phyloP scores from a whole-genome alignment of 2,797 vertebrate genomes.

The Acanthurus leucopareius region DNA sequence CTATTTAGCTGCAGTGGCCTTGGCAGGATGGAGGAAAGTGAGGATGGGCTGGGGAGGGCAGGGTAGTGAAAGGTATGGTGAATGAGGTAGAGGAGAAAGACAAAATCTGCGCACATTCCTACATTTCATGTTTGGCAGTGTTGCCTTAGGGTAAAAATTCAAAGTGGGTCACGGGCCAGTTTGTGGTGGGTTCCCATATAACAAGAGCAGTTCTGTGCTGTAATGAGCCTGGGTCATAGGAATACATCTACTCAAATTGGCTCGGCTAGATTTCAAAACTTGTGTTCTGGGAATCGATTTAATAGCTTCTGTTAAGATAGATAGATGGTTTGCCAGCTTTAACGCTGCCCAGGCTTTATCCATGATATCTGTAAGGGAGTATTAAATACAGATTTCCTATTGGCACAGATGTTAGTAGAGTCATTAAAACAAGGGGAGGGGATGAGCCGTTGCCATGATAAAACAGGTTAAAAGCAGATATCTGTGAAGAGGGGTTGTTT shows the following conservation, averaged over 20 bases:
- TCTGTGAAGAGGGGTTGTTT: too few species aligned
- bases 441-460: neutral
- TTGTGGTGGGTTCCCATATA: slow-evolving; percentile 48
- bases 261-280: slow-evolving; percentile 44
- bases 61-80: slow-evolving; percentile 39
- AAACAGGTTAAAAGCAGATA: too few species aligned
- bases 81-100: slow-evolving; percentile 31
- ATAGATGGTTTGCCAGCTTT: slow-evolving; percentile 4
- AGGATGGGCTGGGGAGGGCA: slow-evolving; percentile 7
- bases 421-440: neutral
- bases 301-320: slow-evolving; percentile 29
- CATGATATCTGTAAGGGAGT: slow-evolving; percentile 1
- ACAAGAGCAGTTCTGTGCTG: slow-evolving; percentile 37
- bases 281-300: slow-evolving; percentile 39
- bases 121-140: slow-evolving; percentile 19
- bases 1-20: slow-evolving; percentile 37
- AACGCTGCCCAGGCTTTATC: neutral
- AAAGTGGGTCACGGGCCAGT: slow-evolving; percentile 58
- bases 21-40: slow-evolving; percentile 36
- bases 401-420: slow-evolving; percentile 22
- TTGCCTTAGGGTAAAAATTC: slow-evolving; percentile 52
- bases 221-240: slow-evolving; percentile 53
- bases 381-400: slow-evolving; percentile 40
- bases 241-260: slow-evolving; percentile 37
- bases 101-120: slow-evolving; percentile 40